A percentile compares a stretch with the other conserved stretches of the same genome.
Evolutionary conservation across 2,113 vertebrate genomes (phyloP).

Genomic region (Tangachromis dhanisi): DNA sequence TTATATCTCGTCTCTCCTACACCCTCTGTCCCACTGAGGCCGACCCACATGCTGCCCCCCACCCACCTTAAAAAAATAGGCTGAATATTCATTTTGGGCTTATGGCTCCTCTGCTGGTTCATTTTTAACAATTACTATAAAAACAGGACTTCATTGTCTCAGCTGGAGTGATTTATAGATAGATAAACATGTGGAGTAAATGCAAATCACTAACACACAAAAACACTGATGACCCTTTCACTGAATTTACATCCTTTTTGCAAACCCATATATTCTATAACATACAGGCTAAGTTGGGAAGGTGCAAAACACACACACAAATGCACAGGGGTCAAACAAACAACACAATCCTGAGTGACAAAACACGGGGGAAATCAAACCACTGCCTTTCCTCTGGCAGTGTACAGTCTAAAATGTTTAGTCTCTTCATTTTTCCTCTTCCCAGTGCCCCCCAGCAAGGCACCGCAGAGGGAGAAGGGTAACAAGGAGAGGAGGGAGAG

Average conservation of each 20-base stretch:
- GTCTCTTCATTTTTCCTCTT: constrained; percentile 40
- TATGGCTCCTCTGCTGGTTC: not conserved
- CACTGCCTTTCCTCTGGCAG: constrained; percentile 35
- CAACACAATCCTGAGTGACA: constrained; percentile 27
- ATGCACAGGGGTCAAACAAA: constrained; percentile 20
- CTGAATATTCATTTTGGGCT: accelerated
- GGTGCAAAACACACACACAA: not conserved
- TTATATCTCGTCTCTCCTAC: constrained; percentile 4
- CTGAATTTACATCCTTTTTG: not conserved
- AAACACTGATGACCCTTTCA: not conserved
- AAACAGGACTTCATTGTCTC: not conserved
- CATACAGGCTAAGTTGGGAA: not conserved
- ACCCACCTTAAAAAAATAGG: not conserved
- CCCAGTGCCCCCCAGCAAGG: constrained; percentile 52
- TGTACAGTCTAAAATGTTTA: constrained; percentile 48
- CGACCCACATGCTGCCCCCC: not conserved
- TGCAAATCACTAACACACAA: not conserved
- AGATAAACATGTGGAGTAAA: not conserved
- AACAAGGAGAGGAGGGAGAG: not conserved
- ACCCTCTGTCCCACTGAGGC: not conserved
- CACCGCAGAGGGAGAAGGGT: not conserved
- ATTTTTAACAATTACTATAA: not conserved
- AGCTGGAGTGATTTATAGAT: not conserved
- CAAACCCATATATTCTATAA: not conserved
- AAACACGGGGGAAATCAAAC: constrained; percentile 47